Evolutionary conservation across 92 coral and sea anemone species (phyloP).

Genomic region (Epizoanthus scotinus): DNA sequence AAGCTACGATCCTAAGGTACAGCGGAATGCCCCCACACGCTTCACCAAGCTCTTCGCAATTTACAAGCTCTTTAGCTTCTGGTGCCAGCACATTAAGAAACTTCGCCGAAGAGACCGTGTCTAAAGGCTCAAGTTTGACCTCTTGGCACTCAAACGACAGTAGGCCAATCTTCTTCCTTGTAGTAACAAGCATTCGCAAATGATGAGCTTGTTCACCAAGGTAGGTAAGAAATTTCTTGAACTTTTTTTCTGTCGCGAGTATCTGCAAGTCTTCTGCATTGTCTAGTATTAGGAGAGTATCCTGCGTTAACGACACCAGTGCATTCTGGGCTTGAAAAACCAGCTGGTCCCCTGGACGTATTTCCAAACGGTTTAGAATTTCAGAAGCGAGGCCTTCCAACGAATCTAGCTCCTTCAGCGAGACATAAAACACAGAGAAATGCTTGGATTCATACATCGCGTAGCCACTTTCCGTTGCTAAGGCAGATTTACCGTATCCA

Average conservation of each 20-base stretch:
- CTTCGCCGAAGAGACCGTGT: background rate
- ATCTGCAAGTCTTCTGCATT: slow-evolving; percentile 76
- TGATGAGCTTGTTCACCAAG: slow-evolving; percentile 46
- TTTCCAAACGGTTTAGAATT: slow-evolving; percentile 36
- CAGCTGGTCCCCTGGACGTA: slow-evolving; percentile 40
- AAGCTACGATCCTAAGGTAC: slow-evolving; percentile 56
- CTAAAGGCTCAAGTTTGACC: background rate
- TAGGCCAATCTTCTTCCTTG: slow-evolving; percentile 33
- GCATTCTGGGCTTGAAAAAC: slow-evolving; percentile 32
- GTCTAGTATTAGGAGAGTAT: slow-evolving; percentile 69
- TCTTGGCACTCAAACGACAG: background rate
- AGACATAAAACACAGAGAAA: slow-evolving; percentile 42
- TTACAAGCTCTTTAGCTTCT: background rate
- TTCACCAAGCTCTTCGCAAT: slow-evolving; percentile 45
- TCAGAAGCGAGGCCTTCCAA: slow-evolving; percentile 46
- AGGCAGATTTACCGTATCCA: slow-evolving; percentile 71
- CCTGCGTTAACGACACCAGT: slow-evolving; percentile 9
- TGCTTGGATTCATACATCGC: slow-evolving; percentile 35
- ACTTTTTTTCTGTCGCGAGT: slow-evolving; percentile 19
- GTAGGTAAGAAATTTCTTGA: slow-evolving; percentile 42
- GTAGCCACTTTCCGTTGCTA: slow-evolving; percentile 52
- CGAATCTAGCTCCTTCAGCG: slow-evolving; percentile 30
- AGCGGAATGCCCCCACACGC: slow-evolving; percentile 69
- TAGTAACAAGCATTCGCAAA: slow-evolving; percentile 61
- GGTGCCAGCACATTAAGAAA: background rate